Evolutionary conservation across 2,113 vertebrate genomes (phyloP).

Genomic region (Campylorhamphus procurvoides): DNA sequence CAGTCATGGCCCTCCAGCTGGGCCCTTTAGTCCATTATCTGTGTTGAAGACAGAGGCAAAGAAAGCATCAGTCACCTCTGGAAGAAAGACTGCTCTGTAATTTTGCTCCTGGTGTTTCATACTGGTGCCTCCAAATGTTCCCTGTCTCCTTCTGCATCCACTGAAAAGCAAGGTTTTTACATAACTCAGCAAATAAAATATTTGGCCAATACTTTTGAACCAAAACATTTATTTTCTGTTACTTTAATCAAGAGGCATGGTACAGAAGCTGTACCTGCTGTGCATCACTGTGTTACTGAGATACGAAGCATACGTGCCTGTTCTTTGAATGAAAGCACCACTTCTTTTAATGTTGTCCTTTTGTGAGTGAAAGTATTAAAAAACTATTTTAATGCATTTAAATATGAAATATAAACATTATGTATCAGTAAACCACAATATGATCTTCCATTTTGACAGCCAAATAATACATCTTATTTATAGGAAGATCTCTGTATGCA

Average conservation of each 20-base stretch:
- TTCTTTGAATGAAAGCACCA: background rate
- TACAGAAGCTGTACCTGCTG: background rate
- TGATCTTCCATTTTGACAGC: background rate
- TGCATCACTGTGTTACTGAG: background rate
- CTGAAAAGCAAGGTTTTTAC: background rate
- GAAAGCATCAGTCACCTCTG: background rate
- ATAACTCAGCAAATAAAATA: background rate
- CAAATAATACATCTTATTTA: background rate
- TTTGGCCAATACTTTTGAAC: background rate
- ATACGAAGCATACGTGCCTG: background rate
- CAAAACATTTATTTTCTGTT: background rate
- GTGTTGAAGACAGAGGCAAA: background rate
- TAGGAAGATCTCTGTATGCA: background rate
- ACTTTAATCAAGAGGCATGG: background rate
- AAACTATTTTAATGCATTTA: background rate
- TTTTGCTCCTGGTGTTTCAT: background rate
- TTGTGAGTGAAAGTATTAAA: fast-evolving
- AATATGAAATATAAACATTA: background rate
- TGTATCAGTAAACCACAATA: background rate
- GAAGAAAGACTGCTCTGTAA: conserved; percentile 32
- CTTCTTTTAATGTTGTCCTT: background rate
- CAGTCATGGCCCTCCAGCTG: background rate
- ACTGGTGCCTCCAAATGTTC: background rate
- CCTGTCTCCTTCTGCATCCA: background rate
- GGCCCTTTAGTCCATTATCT: background rate